phyloP scores from a whole-genome alignment of 53 echinoderm and acorn worm species.

The Mesocentrotus franciscanus region DNA sequence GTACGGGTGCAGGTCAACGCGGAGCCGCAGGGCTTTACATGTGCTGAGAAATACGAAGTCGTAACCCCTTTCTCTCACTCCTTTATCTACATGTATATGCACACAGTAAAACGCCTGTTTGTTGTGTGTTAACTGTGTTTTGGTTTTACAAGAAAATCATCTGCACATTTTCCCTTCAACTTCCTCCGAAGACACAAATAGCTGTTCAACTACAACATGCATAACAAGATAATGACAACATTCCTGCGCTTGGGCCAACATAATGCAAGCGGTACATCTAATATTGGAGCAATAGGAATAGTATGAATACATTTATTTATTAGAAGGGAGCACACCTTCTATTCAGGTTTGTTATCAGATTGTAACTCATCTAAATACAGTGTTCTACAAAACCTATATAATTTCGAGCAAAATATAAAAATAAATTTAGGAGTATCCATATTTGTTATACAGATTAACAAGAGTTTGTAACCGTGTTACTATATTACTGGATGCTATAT shows the following conservation, averaged over 20 bases:
- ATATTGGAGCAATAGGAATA: background rate
- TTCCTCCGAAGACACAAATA: background rate
- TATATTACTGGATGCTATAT: no score
- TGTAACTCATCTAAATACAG: no score
- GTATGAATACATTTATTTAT: no score
- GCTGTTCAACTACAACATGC: conserved; percentile 8
- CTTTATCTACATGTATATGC: background rate
- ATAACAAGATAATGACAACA: background rate
- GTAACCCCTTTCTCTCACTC: conserved; percentile 2
- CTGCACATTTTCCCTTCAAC: background rate
- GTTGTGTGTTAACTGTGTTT: background rate
- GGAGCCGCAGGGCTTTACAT: conserved; percentile 60
- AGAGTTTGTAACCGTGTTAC: no score
- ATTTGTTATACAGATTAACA: no score
- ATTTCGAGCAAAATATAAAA: no score
- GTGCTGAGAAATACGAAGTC: conserved; percentile 55
- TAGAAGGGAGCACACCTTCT: no score
- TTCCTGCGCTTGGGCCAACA: background rate
- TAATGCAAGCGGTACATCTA: background rate
- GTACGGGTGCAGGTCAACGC: conserved; percentile 59
- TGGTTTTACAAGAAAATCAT: background rate
- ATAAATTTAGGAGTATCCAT: no score
- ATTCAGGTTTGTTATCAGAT: no score
- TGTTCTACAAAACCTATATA: no score
- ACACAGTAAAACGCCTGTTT: conserved; percentile 4